phyloP scores from a whole-genome alignment of 30 jellyfish, hydroid and myxozoan species.

The Aurelia sp. region DNA sequence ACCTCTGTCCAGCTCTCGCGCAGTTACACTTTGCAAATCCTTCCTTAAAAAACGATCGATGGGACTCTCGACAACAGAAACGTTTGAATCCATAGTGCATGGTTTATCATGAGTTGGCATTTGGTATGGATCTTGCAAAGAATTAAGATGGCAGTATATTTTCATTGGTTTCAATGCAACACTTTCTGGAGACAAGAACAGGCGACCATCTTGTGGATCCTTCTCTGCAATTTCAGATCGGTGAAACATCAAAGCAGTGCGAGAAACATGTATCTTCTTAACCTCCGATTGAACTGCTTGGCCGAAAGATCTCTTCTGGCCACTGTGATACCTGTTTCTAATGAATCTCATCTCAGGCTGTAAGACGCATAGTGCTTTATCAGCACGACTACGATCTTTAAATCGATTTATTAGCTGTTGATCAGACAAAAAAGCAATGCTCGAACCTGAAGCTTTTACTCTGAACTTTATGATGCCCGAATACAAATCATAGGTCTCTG shows the following conservation, averaged over 20 bases:
- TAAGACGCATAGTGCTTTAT: not conserved
- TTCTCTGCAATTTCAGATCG: constrained; percentile 51
- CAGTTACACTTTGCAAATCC: not conserved
- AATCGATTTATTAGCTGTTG: not conserved
- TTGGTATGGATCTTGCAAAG: not conserved
- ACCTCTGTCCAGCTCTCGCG: constrained; percentile 22
- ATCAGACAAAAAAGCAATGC: not conserved
- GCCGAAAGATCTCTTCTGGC: not conserved
- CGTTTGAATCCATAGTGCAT: not conserved
- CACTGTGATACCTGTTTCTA: not conserved
- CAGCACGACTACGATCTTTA: not conserved
- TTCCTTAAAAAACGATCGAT: constrained; percentile 14
- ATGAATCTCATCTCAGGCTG: not conserved
- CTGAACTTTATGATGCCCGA: not conserved
- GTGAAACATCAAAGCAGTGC: constrained; percentile 70
- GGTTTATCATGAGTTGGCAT: not conserved
- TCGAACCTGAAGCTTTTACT: not conserved
- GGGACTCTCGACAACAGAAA: not conserved
- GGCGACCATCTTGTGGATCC: constrained; percentile 14
- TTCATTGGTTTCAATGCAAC: constrained; percentile 62
- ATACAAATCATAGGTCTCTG: not conserved
- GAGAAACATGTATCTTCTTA: constrained; percentile 64
- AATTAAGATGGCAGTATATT: constrained; percentile 18
- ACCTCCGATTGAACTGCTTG: not conserved
- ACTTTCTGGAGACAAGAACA: constrained; percentile 57